Conservation (phyloP, 2,113 vertebrate species). For the Ornithorhynchus anatinus region DNA sequence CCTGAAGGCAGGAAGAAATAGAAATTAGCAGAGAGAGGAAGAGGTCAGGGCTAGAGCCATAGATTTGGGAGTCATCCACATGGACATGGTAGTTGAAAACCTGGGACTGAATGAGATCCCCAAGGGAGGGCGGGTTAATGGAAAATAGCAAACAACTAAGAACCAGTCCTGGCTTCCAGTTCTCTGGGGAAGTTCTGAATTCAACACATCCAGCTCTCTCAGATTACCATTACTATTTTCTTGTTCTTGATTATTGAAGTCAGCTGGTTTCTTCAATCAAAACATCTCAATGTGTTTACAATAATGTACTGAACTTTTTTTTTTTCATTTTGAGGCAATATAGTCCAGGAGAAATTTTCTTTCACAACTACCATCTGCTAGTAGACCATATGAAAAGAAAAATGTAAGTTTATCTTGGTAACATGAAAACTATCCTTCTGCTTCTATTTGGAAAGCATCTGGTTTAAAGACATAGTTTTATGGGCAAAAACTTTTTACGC, state of each 20-base stretch:
- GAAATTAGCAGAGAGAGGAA: too few relatives aligned
- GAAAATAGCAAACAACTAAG: too few relatives aligned
- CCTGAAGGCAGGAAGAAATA: too few relatives aligned
- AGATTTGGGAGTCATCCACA: too few relatives aligned
- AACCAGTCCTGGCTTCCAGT: too few relatives aligned
- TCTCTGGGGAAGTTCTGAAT: neutral
- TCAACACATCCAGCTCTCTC: neutral
- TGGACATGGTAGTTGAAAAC: too few relatives aligned
- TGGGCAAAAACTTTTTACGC: slow-evolving; percentile 12
- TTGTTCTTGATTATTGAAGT: neutral
- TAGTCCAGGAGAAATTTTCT: slow-evolving; percentile 14
- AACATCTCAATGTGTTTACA: slow-evolving; percentile 47
- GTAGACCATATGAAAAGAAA: neutral
- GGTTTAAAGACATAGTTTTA: slow-evolving; percentile 5
- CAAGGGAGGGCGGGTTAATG: too few relatives aligned
- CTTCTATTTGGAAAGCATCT: slow-evolving; percentile 21
- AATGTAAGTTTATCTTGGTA: slow-evolving; percentile 23
- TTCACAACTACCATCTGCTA: slow-evolving; percentile 10
- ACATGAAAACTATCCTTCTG: slow-evolving; percentile 17
- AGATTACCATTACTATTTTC: neutral
- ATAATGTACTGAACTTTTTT: slow-evolving; percentile 34
- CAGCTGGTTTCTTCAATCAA: slow-evolving; percentile 10
- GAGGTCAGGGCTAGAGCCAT: too few relatives aligned
- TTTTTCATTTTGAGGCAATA: slow-evolving; percentile 31
- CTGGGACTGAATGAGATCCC: too few relatives aligned